A percentile compares a stretch with the other conserved stretches of the same genome.
phyloP scores from a whole-genome alignment of 2,797 vertebrate genomes.

The Mionectes olivaceus region DNA sequence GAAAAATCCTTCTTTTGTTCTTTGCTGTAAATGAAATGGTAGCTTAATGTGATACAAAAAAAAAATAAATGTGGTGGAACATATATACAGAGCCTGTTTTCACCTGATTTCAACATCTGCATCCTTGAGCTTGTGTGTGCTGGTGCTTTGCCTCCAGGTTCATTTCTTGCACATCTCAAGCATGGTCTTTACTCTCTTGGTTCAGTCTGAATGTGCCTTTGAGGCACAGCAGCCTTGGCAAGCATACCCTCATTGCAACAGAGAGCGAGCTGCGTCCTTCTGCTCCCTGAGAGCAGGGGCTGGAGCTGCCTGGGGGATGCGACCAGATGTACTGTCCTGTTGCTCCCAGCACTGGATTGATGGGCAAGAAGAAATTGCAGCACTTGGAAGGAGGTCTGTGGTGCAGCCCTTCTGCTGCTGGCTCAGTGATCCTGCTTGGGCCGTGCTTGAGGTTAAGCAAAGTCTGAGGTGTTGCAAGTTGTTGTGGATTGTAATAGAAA shows the following conservation, averaged over 20 bases:
- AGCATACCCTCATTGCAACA: fast-evolving
- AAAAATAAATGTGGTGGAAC: background rate
- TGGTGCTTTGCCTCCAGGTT: background rate
- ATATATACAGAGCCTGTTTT: background rate
- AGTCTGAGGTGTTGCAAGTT: background rate
- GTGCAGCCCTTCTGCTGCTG: background rate
- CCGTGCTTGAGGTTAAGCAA: background rate
- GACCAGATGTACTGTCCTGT: background rate
- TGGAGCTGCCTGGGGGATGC: background rate
- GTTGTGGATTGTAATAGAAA: background rate
- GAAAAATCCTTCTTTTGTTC: background rate
- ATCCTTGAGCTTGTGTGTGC: background rate
- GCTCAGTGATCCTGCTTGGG: background rate
- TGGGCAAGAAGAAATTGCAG: background rate
- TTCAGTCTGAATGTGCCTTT: background rate
- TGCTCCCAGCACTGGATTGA: background rate
- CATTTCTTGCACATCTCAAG: background rate
- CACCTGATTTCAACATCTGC: background rate
- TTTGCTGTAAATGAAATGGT: background rate
- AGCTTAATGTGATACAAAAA: background rate
- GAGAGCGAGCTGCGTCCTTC: background rate
- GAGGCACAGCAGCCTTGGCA: background rate
- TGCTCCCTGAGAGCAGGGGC: background rate
- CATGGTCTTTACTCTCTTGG: background rate
- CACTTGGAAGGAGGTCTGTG: background rate